These are phyloP conservation scores for Tipula confusa DNA, from an alignment of 2,888 invertebrate genomes.

Conservation along the genomic window DNA sequence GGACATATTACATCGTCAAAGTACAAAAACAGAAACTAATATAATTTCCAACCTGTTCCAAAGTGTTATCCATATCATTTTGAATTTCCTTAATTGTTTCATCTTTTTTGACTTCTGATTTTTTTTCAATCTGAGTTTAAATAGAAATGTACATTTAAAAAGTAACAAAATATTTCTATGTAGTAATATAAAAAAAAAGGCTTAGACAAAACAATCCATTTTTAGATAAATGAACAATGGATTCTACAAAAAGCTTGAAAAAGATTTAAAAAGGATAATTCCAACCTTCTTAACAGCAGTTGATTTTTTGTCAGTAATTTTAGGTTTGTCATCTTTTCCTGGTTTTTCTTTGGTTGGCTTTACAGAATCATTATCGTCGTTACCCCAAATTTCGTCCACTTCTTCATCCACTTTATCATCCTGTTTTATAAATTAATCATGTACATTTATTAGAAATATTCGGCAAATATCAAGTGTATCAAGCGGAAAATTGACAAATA, in stretches of 20 bases:
- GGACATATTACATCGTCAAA: not conserved
- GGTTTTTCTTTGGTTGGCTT: constrained; percentile 32
- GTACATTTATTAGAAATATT: not conserved
- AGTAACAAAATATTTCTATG: not conserved
- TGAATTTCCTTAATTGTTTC: constrained; percentile 41
- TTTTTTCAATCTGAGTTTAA: constrained; percentile 39
- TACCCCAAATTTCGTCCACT: constrained; percentile 34
- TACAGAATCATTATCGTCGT: constrained; percentile 30
- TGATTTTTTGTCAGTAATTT: not conserved
- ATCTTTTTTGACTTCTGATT: constrained; percentile 36
- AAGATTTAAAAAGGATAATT: not conserved
- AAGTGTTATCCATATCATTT: constrained; percentile 34
- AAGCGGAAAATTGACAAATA: not conserved
- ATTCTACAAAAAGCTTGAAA: not conserved
- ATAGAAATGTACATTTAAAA: not conserved
- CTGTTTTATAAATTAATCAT: not conserved
- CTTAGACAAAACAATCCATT: not conserved
- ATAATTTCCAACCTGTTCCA: not conserved
- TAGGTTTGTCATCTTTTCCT: constrained; percentile 33
- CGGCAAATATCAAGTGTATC: not conserved
- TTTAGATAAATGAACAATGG: not conserved
- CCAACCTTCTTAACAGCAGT: constrained; percentile 21
- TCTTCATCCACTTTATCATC: constrained; percentile 40
- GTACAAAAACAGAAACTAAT: not conserved
- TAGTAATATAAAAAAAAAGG: not conserved